Conservation (phyloP, 2,888 invertebrate genomes). For the Abscondita cerata region DNA sequence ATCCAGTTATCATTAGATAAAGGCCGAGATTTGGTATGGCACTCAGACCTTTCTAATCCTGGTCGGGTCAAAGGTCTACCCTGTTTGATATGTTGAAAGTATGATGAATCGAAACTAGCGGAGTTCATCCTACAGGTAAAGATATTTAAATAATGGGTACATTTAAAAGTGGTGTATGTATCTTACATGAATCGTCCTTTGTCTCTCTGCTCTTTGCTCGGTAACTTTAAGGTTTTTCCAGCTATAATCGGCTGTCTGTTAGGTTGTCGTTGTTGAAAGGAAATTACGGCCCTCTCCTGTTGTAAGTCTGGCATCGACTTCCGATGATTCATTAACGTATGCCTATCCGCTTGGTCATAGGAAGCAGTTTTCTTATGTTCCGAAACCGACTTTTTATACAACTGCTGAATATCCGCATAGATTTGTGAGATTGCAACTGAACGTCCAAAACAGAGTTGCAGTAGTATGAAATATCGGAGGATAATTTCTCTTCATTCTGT, state of each 20-base stretch:
- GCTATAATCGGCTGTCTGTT: conserved; percentile 62
- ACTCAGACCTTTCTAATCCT: conserved; percentile 73
- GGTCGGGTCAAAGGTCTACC: conserved; percentile 72
- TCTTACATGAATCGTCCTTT: conserved; percentile 38
- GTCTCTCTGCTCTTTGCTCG: conserved; percentile 44
- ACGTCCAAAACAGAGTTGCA: conserved; percentile 53
- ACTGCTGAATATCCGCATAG: conserved; percentile 54
- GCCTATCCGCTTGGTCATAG: conserved; percentile 30
- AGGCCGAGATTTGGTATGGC: conserved; percentile 78
- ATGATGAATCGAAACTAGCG: conserved; percentile 36
- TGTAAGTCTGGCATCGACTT: conserved; percentile 56
- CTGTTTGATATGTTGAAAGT: conserved; percentile 34
- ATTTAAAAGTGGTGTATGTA: background rate
- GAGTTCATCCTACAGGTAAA: conserved; percentile 40
- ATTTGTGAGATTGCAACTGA: conserved; percentile 49
- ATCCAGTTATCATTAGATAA: conserved; percentile 76
- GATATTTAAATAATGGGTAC: background rate
- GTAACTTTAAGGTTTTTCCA: conserved; percentile 63
- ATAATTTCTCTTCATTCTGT: conserved; percentile 39
- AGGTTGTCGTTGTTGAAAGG: conserved; percentile 54
- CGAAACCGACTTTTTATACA: conserved; percentile 43
- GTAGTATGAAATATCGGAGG: conserved; percentile 32
- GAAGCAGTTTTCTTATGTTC: conserved; percentile 32
- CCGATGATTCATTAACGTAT: conserved; percentile 50
- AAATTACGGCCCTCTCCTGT: conserved; percentile 55